A percentile compares a stretch with the other conserved stretches of the same genome.
Conservation (phyloP, 1,140 invertebrate genomes). For the Argopecten irradians region DNA sequence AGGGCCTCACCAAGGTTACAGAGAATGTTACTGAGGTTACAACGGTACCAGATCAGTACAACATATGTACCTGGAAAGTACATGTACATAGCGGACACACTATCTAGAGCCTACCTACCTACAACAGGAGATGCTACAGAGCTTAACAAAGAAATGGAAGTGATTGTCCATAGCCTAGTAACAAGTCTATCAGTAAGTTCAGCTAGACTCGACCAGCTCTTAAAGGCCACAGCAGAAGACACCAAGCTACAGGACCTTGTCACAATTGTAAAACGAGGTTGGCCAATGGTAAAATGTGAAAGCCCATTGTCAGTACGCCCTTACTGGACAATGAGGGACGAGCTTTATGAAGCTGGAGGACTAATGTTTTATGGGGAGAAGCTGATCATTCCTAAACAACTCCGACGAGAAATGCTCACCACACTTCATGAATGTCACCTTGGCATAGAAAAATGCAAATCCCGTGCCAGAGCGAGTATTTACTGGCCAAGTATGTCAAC, state of each 20-base stretch:
- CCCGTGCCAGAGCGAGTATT: slow-evolving; percentile 41
- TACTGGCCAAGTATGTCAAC: slow-evolving; percentile 47
- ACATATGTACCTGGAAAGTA: slow-evolving; percentile 72
- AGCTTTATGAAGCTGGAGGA: slow-evolving; percentile 25
- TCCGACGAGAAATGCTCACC: slow-evolving; percentile 43
- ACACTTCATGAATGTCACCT: slow-evolving; percentile 53
- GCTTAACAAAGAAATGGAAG: neutral
- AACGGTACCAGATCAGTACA: slow-evolving; percentile 76
- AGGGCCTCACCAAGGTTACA: slow-evolving; percentile 54
- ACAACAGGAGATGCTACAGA: neutral
- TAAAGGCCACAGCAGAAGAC: slow-evolving; percentile 9
- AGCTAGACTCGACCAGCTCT: slow-evolving; percentile 27
- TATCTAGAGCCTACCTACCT: neutral
- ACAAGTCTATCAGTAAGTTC: neutral
- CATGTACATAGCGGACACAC: slow-evolving; percentile 75
- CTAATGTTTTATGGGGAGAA: slow-evolving; percentile 28
- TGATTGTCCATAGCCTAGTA: neutral
- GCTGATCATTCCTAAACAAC: slow-evolving; percentile 33
- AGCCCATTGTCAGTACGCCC: neutral
- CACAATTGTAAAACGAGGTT: neutral
- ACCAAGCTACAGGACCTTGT: slow-evolving; percentile 3
- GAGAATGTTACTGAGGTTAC: slow-evolving; percentile 64
- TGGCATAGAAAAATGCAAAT: slow-evolving; percentile 48
- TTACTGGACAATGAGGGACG: slow-evolving; percentile 32
- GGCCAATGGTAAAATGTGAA: neutral